These are phyloP conservation scores for Octopus sinensis DNA, from an alignment of 1,140 invertebrate genomes.

Conservation along the genomic window DNA sequence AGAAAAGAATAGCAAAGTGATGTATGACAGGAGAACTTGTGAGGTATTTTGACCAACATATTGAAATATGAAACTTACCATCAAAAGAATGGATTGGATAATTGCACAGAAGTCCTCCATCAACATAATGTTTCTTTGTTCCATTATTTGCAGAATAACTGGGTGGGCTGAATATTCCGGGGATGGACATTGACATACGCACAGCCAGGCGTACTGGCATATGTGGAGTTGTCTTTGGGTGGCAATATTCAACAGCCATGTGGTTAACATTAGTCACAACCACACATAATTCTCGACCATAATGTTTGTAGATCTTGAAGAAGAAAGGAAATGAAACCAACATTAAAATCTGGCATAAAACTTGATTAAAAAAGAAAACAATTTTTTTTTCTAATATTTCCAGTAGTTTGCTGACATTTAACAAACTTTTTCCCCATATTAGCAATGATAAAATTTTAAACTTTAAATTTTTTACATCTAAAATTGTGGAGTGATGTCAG, in stretches of 20 bases:
- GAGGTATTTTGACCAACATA: neutral
- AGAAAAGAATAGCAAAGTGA: no score
- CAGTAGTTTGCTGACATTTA: no score
- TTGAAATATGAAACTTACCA: constrained; percentile 26
- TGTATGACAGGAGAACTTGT: neutral
- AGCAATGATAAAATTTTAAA: no score
- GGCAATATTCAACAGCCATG: constrained; percentile 42
- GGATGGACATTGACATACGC: constrained; percentile 47
- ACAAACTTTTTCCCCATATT: no score
- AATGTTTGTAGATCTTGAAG: constrained; percentile 34
- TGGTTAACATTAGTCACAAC: constrained; percentile 44
- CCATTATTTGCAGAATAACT: neutral
- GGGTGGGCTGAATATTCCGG: constrained; percentile 33
- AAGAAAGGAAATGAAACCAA: neutral
- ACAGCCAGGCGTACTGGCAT: constrained; percentile 41
- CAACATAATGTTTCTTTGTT: constrained; percentile 21
- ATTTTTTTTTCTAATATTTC: no score
- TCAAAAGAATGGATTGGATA: constrained; percentile 37
- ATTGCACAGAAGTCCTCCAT: constrained; percentile 34
- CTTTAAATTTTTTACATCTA: no score
- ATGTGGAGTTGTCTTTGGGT: constrained; percentile 47
- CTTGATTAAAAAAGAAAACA: no score
- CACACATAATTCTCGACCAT: constrained; percentile 39
- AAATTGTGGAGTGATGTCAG: no score
- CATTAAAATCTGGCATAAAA: no score